Percentiles rank a stretch among this genome's conserved stretches.
Conservation (phyloP, 1,140 invertebrate species). For the Drosophila kurseongensis region DNA sequence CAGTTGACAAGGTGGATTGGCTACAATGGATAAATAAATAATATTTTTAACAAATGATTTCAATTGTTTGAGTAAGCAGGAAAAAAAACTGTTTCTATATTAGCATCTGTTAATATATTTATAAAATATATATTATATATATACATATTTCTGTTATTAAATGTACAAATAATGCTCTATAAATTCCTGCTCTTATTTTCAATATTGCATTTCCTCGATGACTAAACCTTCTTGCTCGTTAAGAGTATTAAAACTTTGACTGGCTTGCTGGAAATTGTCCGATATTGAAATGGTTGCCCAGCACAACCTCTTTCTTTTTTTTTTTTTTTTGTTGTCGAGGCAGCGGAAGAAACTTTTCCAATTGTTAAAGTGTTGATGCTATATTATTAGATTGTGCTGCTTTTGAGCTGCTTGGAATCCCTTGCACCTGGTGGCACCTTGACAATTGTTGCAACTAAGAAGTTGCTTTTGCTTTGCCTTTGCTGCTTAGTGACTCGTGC, state of each 20-base stretch:
- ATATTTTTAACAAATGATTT: background rate
- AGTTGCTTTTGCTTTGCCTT: slow-evolving; percentile 20
- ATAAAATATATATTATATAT: no score
- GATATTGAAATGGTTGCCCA: slow-evolving; percentile 1
- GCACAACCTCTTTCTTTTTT: background rate
- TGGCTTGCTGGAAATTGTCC: background rate
- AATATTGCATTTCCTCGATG: background rate
- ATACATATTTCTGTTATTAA: no score
- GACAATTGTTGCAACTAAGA: slow-evolving; percentile 50
- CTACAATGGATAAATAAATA: slow-evolving; percentile 2
- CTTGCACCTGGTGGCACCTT: slow-evolving; percentile 46
- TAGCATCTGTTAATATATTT: no score
- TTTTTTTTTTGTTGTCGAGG: background rate
- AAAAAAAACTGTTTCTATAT: no score
- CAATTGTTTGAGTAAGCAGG: background rate
- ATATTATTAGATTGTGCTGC: slow-evolving; percentile 60
- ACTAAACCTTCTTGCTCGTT: no score
- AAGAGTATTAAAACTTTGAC: slow-evolving; percentile 14
- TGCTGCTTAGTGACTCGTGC: slow-evolving; percentile 65
- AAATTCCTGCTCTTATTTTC: no score
- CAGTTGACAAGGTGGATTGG: background rate
- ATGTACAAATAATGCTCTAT: no score
- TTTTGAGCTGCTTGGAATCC: slow-evolving; percentile 1
- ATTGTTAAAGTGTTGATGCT: slow-evolving; percentile 56
- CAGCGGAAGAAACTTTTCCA: slow-evolving; percentile 46